Evolutionary conservation across 2,888 invertebrate species (phyloP).

Genomic region (Lordiphosa andalusiaca): DNA sequence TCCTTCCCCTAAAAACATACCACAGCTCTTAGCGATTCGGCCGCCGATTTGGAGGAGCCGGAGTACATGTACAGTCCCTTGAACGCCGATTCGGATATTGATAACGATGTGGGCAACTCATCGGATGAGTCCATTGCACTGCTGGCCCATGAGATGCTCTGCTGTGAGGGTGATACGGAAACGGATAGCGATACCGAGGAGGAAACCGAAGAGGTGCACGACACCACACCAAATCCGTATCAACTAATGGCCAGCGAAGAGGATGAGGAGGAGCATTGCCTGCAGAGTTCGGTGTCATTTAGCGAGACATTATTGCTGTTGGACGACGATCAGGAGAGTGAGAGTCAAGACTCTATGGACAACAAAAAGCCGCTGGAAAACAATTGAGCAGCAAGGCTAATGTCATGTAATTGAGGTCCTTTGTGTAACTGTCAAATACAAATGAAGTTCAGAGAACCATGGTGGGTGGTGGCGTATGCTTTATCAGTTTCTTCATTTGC

Average conservation of each 20-base stretch:
- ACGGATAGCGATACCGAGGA: constrained; percentile 14
- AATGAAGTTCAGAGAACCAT: no score
- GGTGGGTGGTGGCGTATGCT: no score
- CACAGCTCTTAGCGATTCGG: background rate
- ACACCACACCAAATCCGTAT: constrained; percentile 13
- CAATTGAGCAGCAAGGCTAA: background rate
- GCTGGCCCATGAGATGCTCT: constrained; percentile 53
- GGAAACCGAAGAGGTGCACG: background rate
- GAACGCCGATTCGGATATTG: constrained; percentile 33
- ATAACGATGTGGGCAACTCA: constrained; percentile 15
- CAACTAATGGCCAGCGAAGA: constrained; percentile 24
- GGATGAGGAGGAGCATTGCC: constrained; percentile 9
- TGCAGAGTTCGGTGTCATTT: background rate
- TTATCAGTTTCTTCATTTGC: no score
- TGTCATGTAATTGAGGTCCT: background rate
- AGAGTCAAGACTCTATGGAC: background rate
- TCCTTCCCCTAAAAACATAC: no score
- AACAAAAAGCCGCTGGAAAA: no score
- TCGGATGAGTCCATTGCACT: constrained; percentile 49
- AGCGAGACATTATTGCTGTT: constrained; percentile 12
- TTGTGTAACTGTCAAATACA: no score
- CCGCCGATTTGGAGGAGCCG: constrained; percentile 4
- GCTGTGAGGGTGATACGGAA: constrained; percentile 46
- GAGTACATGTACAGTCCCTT: constrained; percentile 33
- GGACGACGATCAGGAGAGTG: constrained; percentile 18